Conservation (phyloP, 2,888 invertebrate genomes). For the Ypsolopha sequella region DNA sequence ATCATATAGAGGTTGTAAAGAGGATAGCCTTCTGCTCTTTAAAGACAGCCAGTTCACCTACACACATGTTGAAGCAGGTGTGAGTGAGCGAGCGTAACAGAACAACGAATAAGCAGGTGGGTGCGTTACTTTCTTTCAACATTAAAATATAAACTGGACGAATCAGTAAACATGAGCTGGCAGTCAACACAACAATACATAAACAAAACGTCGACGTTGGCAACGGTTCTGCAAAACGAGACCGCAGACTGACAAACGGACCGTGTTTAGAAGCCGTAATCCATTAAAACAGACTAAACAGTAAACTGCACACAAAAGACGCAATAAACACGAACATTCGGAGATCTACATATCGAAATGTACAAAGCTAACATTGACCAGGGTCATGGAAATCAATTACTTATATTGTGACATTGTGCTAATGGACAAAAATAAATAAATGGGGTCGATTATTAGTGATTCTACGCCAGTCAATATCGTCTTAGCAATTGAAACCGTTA, state of each 20-base stretch:
- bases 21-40: slow-evolving; percentile 36
- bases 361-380: too few relatives aligned
- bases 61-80: slow-evolving; percentile 12
- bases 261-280: too few relatives aligned
- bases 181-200: not conserved
- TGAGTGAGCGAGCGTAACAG: not conserved
- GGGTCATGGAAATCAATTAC: too few relatives aligned
- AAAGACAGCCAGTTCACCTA: slow-evolving; percentile 45
- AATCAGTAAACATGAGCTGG: not conserved
- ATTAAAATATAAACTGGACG: not conserved
- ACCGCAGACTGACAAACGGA: not conserved
- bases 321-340: too few relatives aligned
- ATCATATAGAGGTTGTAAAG: slow-evolving; percentile 25
- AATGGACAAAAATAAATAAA: too few relatives aligned
- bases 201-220: not conserved
- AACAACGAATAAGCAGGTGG: not conserved
- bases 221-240: not conserved
- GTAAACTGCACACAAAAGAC: too few relatives aligned
- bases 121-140: slow-evolving; percentile 1
- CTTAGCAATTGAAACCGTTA: too few relatives aligned
- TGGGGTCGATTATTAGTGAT: too few relatives aligned
- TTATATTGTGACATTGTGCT: too few relatives aligned
- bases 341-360: too few relatives aligned
- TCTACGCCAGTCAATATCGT: too few relatives aligned
- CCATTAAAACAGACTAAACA: too few relatives aligned